Evolutionary conservation across 1,140 invertebrate genomes (phyloP), one percentile per base, ranked within the genome.

Genomic region (Maniola jurtina): DNA sequence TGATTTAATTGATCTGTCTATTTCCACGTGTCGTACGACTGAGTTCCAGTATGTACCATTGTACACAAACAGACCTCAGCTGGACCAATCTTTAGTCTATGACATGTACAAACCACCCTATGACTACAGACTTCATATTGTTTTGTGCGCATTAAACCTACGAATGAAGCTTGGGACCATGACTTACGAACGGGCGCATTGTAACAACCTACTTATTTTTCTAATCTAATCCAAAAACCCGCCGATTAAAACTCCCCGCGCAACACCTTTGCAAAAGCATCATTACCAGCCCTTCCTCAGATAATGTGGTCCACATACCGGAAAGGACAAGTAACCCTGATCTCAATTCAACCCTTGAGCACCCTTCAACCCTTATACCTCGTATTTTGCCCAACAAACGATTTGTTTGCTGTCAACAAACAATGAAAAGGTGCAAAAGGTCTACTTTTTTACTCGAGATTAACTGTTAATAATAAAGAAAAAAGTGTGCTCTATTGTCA

Each of bases 391-490:
- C 68, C 77, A 84, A 83, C 81, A 85, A 87, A 89, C 87, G 84
- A 89, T 89, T 89, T 89, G 87, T 89, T 89, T 88, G 79, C 79
- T 80, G 85, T 88, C 85, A 89, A 83, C 84, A 84, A 84, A 89
- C 86, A 89, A 89, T 77, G 72, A 75, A 83, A 79, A 84, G 84
- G 84, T 89, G 85, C 73, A 80, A 84, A 81, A 79, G 75, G 70
- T 75, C 77, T 55, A 50, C 8, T 61, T 68, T 73, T 79, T 84
- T 83, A 79, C 75, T 66, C 61, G 60, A 88, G 83, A 86, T 85
- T 86, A 88, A 85, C 83, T 74, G 81, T 81, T 87, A 83, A 84
- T 81, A 77, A 79, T 54, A 80, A 79, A 76, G 73, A 79, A 79
- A 79, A 80, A 83, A 86, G 79, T 72, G 80, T 81, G 81, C 71